Evolutionary conservation across 2,888 invertebrate species (phyloP), one percentile per base, ranked within the genome.

Genomic region (Strigamia crassipes): DNA sequence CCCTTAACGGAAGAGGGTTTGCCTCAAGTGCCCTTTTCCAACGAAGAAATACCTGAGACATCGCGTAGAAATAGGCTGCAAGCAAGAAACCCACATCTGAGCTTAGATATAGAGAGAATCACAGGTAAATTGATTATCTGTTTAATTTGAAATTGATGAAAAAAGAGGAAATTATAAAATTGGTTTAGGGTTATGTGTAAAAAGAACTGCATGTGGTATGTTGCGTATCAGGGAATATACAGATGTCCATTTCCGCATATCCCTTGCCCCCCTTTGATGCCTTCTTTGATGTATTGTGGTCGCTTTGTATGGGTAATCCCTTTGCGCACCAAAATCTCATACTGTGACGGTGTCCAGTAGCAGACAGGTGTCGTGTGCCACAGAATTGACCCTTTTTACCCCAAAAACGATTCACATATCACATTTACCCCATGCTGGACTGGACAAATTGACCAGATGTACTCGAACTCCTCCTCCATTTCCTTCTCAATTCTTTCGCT

Each of bases 381-480:
- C 27, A 31, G 27, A 13, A 66, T 66, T 66, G 66, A 66, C 66
- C 66, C 66, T 66, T 66, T 66, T 66, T 66, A 66, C 31, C 66
- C 66, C 66, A 66, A 31, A 66, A 66, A 66, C 23, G 66, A 27
- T 66, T 66, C 66, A 27, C 66, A 66, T 66, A 27, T 66, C 66
- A 66, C 66, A 66, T 66, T 66, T 66, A 66, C 66, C 66, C 66
- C 66, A 66, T 66, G 66, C 66, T 66, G 66, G 66, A 66, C 66
- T 66, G 66, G 66, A 66, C 66, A 66, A 66, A 66, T 66, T 66
- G 66, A 66, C 66, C 66, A 66, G 66, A 66, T 66, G 66, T 12
- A 66, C 66, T 66, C n/a, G 18, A 27, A 66, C 66, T 66, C 66
- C 66, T 66, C 66, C 66, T 66, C 27, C 31, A 27, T 66, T 66